A percentile compares a stretch with the other conserved stretches of the same genome.
Evolutionary conservation across 2,888 invertebrate genomes (phyloP).

Genomic region (Herminia tarsipennalis): DNA sequence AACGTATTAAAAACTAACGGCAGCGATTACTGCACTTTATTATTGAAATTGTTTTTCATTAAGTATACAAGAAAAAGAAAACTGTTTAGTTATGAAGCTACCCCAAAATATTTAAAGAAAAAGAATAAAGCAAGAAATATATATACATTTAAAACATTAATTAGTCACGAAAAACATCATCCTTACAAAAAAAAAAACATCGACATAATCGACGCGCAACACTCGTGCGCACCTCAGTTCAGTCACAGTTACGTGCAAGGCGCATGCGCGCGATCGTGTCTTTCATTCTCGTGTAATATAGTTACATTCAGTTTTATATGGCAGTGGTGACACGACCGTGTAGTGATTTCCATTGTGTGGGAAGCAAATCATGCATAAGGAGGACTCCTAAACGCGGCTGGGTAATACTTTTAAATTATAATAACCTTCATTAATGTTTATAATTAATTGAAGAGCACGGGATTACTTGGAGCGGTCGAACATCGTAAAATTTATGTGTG

Average conservation of each 20-base stretch:
- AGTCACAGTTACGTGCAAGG: slow-evolving; percentile 76
- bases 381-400: slow-evolving; percentile 68
- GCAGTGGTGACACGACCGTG: slow-evolving; percentile 78
- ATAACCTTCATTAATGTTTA: slow-evolving; percentile 39
- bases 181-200: slow-evolving; percentile 39
- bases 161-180: background rate
- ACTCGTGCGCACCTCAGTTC: slow-evolving; percentile 66
- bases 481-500: background rate
- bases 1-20: too few relatives aligned
- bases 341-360: slow-evolving; percentile 74
- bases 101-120: too few relatives aligned
- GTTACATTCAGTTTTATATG: slow-evolving; percentile 73
- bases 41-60: too few relatives aligned
- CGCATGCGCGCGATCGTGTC: slow-evolving; percentile 78
- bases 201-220: slow-evolving; percentile 48
- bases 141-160: background rate
- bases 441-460: slow-evolving; percentile 2
- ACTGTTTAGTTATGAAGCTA: too few relatives aligned
- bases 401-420: slow-evolving; percentile 57
- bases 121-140: too few relatives aligned
- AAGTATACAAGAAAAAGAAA: too few relatives aligned
- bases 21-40: too few relatives aligned
- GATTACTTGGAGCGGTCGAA: background rate
- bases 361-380: slow-evolving; percentile 62
- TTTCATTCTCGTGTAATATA: slow-evolving; percentile 43